These are phyloP conservation scores for Tamandua tetradactyla DNA, from an alignment of 2,797 vertebrate genomes.

Conservation along the genomic window DNA sequence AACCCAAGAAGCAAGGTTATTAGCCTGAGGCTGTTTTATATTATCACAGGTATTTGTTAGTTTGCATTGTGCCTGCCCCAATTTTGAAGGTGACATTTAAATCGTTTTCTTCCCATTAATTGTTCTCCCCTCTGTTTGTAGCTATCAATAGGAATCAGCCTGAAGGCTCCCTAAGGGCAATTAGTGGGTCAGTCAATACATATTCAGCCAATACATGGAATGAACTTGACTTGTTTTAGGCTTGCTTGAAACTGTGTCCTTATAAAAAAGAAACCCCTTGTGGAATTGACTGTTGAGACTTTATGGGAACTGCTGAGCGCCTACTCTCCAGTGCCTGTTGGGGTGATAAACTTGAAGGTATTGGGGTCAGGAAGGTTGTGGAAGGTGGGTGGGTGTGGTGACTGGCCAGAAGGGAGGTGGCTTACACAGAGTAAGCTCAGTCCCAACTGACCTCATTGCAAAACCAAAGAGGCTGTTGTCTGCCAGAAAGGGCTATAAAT, in stretches of 20 bases:
- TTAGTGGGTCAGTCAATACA: not conserved
- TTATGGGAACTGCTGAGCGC: not conserved
- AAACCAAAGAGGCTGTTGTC: not conserved
- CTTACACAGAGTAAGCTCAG: not conserved
- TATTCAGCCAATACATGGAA: not conserved
- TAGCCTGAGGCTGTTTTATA: not conserved
- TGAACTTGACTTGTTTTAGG: not conserved
- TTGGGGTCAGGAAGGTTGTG: not conserved
- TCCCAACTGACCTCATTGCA: not conserved
- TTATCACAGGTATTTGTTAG: not conserved
- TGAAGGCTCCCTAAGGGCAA: not conserved
- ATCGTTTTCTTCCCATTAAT: not conserved
- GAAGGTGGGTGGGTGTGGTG: not conserved
- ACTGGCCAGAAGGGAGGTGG: no score
- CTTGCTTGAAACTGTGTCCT: not conserved
- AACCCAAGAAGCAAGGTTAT: not conserved
- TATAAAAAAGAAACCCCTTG: not conserved
- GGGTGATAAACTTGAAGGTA: not conserved
- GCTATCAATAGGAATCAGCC: not conserved
- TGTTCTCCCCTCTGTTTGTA: not conserved
- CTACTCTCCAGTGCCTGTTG: not conserved
- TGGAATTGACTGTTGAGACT: not conserved
- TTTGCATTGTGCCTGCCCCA: not conserved
- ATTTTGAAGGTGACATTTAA: not conserved
- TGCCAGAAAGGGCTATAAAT: not conserved